Conservation (phyloP, 2,888 invertebrate genomes). For the Aphidoletes aphidimyza region DNA sequence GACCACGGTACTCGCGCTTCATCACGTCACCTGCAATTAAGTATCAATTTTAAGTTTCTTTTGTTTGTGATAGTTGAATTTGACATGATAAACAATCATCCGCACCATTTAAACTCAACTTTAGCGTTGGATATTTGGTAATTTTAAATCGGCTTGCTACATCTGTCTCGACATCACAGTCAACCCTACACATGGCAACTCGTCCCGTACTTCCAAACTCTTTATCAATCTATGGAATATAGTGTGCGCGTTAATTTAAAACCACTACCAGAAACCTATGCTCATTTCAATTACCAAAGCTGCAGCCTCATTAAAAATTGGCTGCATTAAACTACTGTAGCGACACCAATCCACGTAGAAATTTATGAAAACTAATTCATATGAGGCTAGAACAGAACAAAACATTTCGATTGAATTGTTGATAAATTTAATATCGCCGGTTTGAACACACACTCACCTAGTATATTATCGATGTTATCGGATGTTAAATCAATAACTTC, state of each 20-base stretch:
- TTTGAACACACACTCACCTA: constrained; percentile 71
- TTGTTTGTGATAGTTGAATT: no score
- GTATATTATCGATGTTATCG: constrained; percentile 83
- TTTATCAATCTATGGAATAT: background rate
- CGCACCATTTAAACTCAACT: constrained; percentile 91
- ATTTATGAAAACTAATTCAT: constrained; percentile 97
- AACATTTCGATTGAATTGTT: background rate
- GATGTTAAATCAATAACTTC: constrained; percentile 84
- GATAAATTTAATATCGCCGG: background rate
- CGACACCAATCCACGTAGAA: constrained; percentile 99
- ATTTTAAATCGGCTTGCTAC: constrained; percentile 94
- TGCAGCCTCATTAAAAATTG: constrained; percentile 96
- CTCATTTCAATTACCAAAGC: constrained; percentile 73
- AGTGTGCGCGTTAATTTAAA: no score
- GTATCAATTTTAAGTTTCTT: no score
- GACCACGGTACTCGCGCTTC: constrained; percentile 90
- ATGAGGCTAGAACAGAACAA: constrained; percentile 79
- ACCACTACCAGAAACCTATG: no score
- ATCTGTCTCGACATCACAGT: constrained; percentile 92
- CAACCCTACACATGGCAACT: constrained; percentile 95
- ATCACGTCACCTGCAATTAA: no score
- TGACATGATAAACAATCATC: no score
- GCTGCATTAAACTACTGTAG: constrained; percentile 96
- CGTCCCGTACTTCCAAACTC: constrained; percentile 71
- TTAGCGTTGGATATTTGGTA: constrained; percentile 97